Evolutionary conservation across 2,888 invertebrate genomes (phyloP), one percentile per base, ranked within the genome.

Genomic region (Subacronicta megacephala): DNA sequence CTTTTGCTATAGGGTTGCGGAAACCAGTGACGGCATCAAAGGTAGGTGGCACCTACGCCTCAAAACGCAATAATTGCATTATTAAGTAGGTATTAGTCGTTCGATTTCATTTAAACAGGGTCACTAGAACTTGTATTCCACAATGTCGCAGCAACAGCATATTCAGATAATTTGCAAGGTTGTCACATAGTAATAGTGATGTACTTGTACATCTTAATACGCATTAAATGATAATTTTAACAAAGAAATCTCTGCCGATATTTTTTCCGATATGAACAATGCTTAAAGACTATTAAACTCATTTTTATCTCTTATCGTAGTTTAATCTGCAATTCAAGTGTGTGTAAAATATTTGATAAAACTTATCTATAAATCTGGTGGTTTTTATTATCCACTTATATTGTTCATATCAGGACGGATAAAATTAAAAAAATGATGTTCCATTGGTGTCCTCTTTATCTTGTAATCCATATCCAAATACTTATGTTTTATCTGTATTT

Each of bases 1-100:
- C 80, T 89, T 90, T 90, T 81, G 85, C 78, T 78, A 75, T 81
- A 87, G 90, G 90, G 90, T 90, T 90, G 88, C 89, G 84, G 91
- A 90, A 89, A 62, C n/a, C 10, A 66, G 78, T 71, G 73, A 82
- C 79, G 67, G 82, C 81, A 79, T 86, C 83, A 84, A 85, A 88
- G 82, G 82, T 82, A 83, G 82, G 80, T 80, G 80, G 84, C 88
- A 79, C 93, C 92, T 88, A 93, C 91, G 81, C 87, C 78, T 79
- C 68, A 77, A 83, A 77, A 77, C 72, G 79, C 77, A 84, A 85
- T 89, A 77, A 87, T 86, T 84, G 80, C 80, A 83, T 81, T 84
- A 82, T 81, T 80, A 78, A 75, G 76, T 73, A 74, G 74, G 70
- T 67, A 72, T 15, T 52, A 47, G 59, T 47, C 33, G 60, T 16